Evolutionary conservation across 2,113 vertebrate genomes (phyloP).

Genomic region (Mastomys coucha): DNA sequence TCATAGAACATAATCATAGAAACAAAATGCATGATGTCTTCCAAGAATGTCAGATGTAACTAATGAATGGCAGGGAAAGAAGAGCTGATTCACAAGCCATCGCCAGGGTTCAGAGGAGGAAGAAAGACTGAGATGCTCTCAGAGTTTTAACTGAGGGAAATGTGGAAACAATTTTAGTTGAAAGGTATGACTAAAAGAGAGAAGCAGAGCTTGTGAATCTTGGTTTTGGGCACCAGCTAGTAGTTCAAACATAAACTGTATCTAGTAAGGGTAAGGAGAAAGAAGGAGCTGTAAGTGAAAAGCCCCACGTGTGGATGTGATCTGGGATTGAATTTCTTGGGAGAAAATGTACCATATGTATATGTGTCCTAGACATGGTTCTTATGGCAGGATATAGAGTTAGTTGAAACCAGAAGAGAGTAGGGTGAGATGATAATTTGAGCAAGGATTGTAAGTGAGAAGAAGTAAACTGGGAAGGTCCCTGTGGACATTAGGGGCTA

Average conservation of each 20-base stretch:
- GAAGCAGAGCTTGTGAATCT: background rate
- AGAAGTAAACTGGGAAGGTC: background rate
- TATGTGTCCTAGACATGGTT: background rate
- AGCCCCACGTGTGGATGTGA: too few relatives aligned
- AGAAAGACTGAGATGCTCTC: background rate
- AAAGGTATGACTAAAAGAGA: background rate
- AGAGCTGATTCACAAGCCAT: background rate
- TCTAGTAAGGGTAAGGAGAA: background rate
- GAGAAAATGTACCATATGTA: background rate
- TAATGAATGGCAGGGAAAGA: background rate
- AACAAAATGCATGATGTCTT: background rate
- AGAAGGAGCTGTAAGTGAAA: background rate
- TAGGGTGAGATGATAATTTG: background rate
- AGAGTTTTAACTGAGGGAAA: background rate
- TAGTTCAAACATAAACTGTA: background rate
- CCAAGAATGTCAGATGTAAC: background rate
- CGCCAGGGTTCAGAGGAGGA: background rate
- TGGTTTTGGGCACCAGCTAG: background rate
- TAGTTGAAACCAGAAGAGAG: background rate
- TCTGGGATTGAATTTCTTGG: background rate
- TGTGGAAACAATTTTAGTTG: background rate
- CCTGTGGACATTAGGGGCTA: background rate
- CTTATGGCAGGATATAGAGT: background rate
- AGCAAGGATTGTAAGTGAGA: background rate
- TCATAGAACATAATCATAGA: background rate